Base-by-base conservation (phyloP, 2,797 vertebrate genomes). In the Coluber constrictor region DNA sequence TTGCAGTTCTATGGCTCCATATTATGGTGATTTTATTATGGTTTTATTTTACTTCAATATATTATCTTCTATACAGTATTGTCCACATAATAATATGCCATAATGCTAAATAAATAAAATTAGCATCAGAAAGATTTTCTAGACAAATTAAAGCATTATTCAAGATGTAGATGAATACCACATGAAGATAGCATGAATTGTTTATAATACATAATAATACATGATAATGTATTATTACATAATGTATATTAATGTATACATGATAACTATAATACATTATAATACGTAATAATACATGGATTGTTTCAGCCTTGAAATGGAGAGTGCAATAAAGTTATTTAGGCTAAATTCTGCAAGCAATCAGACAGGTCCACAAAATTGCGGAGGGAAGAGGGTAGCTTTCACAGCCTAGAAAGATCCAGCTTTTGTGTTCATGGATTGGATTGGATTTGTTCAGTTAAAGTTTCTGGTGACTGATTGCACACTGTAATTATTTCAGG, bases 391-490 rank as follows among this genome's bases (percentile, higher is more conserved):
- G 12, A 5, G 1, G 7, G 3, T 74, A 92, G 89, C 27, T 10
- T 93, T 23, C 13, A n/a, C 47, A 66, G 79, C 43, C 92, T 60
- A 87, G 88, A 93, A 66, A 2, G 27, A 66, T 61, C 56, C 79
- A 91, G 51, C 16, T 37, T 92, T 93, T 86, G 70, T 57, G 89
- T 92, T 88, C 92, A 51, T 29, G 51, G 37, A 23, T 51, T 92
- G n/a, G 16, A 91, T 93, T 37, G 37, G 79, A 43, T 61, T 51
- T 91, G 63, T 83, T 74, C 25, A 47, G 37, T 89, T 57, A 92
- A 93, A 88, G n/a, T 94, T 95, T 95, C 90, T 37, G 74, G 66
- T 47, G 3, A 25, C 16, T 86, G 4, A 23, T 23, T 88, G 47
- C 66, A 13, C 92, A 43, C 2, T 18, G 6, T 88, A 92, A 86